These are phyloP conservation scores for Eurois occulta DNA, from an alignment of 2,888 invertebrate species.

Conservation along the genomic window DNA sequence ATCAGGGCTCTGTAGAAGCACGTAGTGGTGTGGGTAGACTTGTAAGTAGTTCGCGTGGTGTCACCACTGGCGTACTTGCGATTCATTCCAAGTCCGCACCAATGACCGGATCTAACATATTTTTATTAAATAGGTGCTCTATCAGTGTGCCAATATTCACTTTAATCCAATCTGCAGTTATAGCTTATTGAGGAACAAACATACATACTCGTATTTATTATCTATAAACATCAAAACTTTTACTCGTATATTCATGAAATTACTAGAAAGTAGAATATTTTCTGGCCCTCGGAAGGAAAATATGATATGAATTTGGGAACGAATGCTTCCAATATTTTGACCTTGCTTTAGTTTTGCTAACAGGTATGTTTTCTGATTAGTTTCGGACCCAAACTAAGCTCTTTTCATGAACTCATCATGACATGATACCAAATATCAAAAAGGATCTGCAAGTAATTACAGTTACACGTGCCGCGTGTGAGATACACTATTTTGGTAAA, in stretches of 20 bases:
- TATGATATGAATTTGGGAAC: not conserved
- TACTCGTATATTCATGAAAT: not conserved
- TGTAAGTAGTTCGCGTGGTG: too few relatives aligned
- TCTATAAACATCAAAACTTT: not conserved
- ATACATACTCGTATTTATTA: too few relatives aligned
- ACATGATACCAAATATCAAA: slow-evolving; percentile 13
- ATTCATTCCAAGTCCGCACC: too few relatives aligned
- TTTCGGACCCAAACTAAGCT: slow-evolving; percentile 34
- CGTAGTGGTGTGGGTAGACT: too few relatives aligned
- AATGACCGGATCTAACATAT: too few relatives aligned
- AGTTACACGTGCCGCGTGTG: not conserved
- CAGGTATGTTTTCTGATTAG: slow-evolving; percentile 42
- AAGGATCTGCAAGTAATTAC: slow-evolving; percentile 24
- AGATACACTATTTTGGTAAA: not conserved
- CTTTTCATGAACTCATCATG: slow-evolving; percentile 4
- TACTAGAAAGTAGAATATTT: not conserved
- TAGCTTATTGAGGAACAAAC: not conserved
- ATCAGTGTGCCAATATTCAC: too few relatives aligned
- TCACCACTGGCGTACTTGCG: too few relatives aligned
- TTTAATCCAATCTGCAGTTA: too few relatives aligned
- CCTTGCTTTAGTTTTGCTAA: slow-evolving; percentile 4
- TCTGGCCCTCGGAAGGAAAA: not conserved
- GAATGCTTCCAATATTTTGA: not conserved
- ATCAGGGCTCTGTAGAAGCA: too few relatives aligned
- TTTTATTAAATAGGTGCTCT: too few relatives aligned